Evolutionary conservation across 2,888 invertebrate species (phyloP).

Genomic region (Pegoplata infirma): DNA sequence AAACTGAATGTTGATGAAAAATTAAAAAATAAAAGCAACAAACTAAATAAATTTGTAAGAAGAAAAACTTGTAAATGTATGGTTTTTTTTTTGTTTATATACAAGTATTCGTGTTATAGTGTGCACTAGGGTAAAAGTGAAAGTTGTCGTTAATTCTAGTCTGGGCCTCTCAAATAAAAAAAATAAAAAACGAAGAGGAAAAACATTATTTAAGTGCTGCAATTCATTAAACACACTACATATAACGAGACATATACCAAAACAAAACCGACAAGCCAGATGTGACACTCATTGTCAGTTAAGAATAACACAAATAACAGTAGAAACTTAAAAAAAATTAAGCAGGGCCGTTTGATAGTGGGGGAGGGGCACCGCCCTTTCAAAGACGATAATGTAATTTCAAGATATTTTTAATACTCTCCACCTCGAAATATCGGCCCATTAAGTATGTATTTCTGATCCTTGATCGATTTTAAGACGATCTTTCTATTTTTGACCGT

Average conservation of each 20-base stretch:
- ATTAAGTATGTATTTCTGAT: too few species aligned
- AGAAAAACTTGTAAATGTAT: neutral
- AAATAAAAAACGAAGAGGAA: neutral
- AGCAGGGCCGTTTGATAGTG: too few species aligned
- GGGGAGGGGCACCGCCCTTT: too few species aligned
- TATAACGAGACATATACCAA: neutral
- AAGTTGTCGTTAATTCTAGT: constrained; percentile 32
- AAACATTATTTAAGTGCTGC: neutral
- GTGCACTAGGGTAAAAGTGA: constrained; percentile 22
- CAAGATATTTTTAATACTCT: too few species aligned
- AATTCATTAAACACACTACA: neutral
- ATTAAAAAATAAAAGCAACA: neutral
- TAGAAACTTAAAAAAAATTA: too few species aligned
- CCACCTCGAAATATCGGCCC: too few species aligned
- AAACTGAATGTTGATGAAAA: constrained; percentile 19
- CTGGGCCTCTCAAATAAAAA: neutral
- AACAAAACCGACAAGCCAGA: neutral
- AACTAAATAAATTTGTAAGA: neutral
- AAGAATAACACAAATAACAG: neutral
- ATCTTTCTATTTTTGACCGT: too few species aligned
- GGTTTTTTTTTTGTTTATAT: constrained; percentile 2
- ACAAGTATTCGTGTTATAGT: neutral
- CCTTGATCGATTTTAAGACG: too few species aligned
- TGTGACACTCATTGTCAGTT: neutral
- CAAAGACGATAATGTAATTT: too few species aligned